phyloP scores from a whole-genome alignment of 2,888 invertebrate species.

The Spilarctia lutea region DNA sequence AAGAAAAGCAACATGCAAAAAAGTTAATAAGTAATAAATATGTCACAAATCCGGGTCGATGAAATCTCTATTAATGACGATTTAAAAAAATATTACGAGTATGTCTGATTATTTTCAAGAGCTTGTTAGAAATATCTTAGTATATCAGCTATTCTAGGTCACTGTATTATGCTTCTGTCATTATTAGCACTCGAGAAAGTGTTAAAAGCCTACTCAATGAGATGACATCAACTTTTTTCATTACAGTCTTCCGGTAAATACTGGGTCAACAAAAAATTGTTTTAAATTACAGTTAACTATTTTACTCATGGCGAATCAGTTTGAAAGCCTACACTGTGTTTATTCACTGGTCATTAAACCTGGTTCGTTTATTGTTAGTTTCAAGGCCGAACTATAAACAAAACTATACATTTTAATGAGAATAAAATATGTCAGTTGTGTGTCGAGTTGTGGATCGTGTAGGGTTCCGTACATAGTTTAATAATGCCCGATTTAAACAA shows the following conservation, averaged over 20 bases:
- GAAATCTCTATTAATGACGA: too few relatives aligned
- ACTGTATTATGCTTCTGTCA: not conserved
- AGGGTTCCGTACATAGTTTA: not conserved
- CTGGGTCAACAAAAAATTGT: slow-evolving; percentile 1
- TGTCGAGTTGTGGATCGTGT: not conserved
- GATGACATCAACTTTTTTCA: not conserved
- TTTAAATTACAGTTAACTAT: slow-evolving; percentile 4
- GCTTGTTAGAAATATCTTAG: not conserved
- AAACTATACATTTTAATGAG: slow-evolving; percentile 13
- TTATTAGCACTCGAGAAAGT: slow-evolving; percentile 4
- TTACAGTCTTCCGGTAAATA: not conserved
- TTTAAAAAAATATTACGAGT: too few relatives aligned
- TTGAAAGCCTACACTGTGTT: slow-evolving; percentile 7
- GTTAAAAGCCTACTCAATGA: slow-evolving; percentile 3
- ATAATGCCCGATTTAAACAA: not conserved
- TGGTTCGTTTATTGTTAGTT: slow-evolving; percentile 18
- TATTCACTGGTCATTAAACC: slow-evolving; percentile 22
- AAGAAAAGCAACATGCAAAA: too few relatives aligned
- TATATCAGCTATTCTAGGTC: not conserved
- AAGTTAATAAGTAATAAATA: too few relatives aligned
- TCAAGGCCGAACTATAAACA: slow-evolving; percentile 20
- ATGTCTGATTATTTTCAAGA: not conserved
- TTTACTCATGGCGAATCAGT: slow-evolving; percentile 12
- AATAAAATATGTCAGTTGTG: not conserved
- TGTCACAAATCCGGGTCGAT: too few relatives aligned